Base-by-base conservation (phyloP, 37 sponge, comb jelly and placozoan genomes). In the Corticium candelabrum region DNA sequence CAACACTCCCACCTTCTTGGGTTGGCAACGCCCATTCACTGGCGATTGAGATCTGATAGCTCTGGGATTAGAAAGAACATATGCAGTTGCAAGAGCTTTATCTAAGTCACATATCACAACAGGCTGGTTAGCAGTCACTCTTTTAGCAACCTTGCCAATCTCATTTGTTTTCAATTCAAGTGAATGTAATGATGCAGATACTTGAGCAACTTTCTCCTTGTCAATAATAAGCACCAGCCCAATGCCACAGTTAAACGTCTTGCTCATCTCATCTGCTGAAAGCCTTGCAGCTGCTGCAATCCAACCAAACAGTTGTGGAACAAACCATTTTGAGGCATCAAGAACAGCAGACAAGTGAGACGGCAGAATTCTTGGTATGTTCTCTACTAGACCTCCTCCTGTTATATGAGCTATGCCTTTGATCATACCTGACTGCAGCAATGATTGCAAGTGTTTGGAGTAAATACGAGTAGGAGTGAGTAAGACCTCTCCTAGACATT, bases 371-470 rank as follows among this genome's bases (percentile, higher is more conserved):
- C 77, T 57, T 5, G 62, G 41, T 5, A 76, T 67, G 32, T 76
- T 76, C 41, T 76, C 77, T 7, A 76, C n/a, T 4, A 76, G 32
- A 5, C 77, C 77, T 4, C 77, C 77, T 57, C 77, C 77, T 0
- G 80, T 78, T 15, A 78, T 78, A 29, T 78, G 80, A 74, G 75
- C 76, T 4, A 76, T 75, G 7, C 77, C 80, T 74, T 78, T 78
- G 77, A 78, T 30, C 4, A 5, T 7, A 4, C 62, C 41, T 5
- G 4, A 11, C 5, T 27, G 69, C 31, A 74, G 77, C 75, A 74
- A 5, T 34, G 76, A 35, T 77, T 75, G 38, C 36, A 74, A 21
- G 29, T 7, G 38, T 35, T 29, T 21, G 32, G 11, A 39, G 67
- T 76, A 76, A 35, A 76, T 76, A 11, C 29, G 11, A 5, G 77